These are phyloP conservation scores for Hypena proboscidalis DNA, from an alignment of 2,888 invertebrate genomes.

Conservation along the genomic window DNA sequence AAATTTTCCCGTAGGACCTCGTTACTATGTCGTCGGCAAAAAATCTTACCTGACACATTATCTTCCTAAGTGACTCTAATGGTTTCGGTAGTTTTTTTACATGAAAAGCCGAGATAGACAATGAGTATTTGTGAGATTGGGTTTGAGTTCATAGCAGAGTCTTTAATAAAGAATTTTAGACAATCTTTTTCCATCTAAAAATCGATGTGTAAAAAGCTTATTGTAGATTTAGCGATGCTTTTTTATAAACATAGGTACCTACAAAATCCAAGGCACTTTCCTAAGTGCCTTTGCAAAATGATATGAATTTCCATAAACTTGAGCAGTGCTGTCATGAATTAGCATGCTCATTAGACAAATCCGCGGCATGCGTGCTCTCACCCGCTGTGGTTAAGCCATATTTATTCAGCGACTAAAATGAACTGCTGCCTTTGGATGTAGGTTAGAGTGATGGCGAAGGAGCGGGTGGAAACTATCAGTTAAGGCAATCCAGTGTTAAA, in stretches of 20 bases:
- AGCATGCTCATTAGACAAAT: constrained; percentile 31
- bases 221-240: too few species aligned
- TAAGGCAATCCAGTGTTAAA: too few species aligned
- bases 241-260: too few species aligned
- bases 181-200: too few species aligned
- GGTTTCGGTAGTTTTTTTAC: too few species aligned
- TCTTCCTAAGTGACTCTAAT: constrained; percentile 2
- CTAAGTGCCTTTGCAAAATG: constrained; percentile 2
- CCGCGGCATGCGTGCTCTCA: constrained; percentile 21
- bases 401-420: constrained; percentile 9
- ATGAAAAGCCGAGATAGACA: too few species aligned
- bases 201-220: too few species aligned
- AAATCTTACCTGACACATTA: background rate
- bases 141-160: too few species aligned
- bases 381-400: constrained; percentile 2
- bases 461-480: background rate
- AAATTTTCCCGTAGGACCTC: background rate
- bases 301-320: constrained; percentile 11
- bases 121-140: too few species aligned
- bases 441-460: background rate
- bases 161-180: too few species aligned
- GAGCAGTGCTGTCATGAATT: constrained; percentile 18
- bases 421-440: background rate
- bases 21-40: too few species aligned
- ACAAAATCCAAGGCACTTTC: background rate